These are phyloP conservation scores for Stegana nigrithorax DNA, from an alignment of 2,888 invertebrate species.

Conservation along the genomic window DNA sequence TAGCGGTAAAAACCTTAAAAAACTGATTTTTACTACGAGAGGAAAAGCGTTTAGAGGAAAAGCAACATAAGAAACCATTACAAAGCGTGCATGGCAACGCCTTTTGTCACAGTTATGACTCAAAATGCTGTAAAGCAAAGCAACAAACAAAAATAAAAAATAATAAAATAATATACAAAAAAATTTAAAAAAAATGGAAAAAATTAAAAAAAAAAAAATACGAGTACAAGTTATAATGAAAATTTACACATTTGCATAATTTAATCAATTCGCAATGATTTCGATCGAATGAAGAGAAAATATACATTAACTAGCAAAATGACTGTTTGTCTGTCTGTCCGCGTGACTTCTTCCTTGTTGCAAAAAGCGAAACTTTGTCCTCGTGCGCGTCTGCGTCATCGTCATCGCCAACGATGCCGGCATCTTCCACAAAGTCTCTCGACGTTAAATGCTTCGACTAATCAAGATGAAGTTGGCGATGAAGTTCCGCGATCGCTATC, in stretches of 20 bases:
- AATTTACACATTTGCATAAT: constrained; percentile 59
- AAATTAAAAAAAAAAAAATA: constrained; percentile 18
- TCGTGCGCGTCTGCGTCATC: neutral
- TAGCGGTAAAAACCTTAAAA: constrained; percentile 26
- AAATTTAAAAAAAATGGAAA: neutral
- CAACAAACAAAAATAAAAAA: neutral
- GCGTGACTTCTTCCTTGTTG: constrained; percentile 11
- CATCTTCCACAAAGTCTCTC: neutral
- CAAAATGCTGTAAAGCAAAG: too few species aligned
- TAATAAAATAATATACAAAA: neutral
- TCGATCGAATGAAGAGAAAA: too few species aligned
- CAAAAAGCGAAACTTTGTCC: constrained; percentile 52
- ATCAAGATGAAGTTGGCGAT: neutral
- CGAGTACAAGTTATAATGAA: constrained; percentile 32
- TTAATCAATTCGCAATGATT: constrained; percentile 62
- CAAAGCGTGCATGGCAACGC: constrained; percentile 55
- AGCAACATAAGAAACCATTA: constrained; percentile 28
- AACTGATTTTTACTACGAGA: too few species aligned
- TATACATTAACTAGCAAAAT: too few species aligned
- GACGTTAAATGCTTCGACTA: too few species aligned
- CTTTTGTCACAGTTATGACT: constrained; percentile 54
- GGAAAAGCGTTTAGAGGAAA: constrained; percentile 46
- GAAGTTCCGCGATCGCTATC: neutral
- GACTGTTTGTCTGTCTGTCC: neutral
- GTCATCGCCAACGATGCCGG: neutral